Percentiles rank a stretch among this genome's conserved stretches.
phyloP scores from a whole-genome alignment of 2,113 vertebrate species.

The Sigmodon hispidus region DNA sequence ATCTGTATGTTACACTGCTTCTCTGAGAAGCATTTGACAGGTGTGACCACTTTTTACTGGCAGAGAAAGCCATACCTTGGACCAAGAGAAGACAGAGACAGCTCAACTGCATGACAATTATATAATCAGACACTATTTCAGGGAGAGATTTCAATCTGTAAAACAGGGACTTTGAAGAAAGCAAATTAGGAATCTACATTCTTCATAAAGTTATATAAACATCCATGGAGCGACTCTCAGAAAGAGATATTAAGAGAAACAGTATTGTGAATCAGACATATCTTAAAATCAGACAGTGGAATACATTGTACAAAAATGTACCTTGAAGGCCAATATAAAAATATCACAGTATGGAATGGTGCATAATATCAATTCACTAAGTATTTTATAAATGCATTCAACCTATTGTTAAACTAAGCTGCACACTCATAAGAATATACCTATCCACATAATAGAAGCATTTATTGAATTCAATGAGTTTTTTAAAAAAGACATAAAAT shows the following conservation, averaged over 20 bases:
- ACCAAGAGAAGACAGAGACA: neutral
- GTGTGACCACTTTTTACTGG: neutral
- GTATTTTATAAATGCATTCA: neutral
- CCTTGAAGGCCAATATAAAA: conserved; percentile 16
- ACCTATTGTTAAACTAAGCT: neutral
- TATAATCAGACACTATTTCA: neutral
- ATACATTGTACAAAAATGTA: neutral
- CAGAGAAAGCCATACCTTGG: neutral
- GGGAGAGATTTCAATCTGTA: neutral
- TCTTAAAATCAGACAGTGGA: neutral
- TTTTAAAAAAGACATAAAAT: neutral
- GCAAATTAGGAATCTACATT: neutral
- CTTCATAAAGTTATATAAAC: neutral
- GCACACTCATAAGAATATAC: neutral
- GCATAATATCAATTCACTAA: neutral
- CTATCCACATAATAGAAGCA: neutral
- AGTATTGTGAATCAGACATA: neutral
- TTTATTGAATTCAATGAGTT: neutral
- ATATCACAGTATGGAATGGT: neutral
- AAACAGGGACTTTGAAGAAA: neutral
- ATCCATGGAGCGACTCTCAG: neutral
- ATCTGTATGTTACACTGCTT: conserved; percentile 2
- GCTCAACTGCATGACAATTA: neutral
- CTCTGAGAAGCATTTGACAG: conserved; percentile 12
- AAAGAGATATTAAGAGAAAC: neutral